These are phyloP conservation scores for Verasper variegatus DNA, from an alignment of 2,113 vertebrate species.

Conservation along the genomic window DNA sequence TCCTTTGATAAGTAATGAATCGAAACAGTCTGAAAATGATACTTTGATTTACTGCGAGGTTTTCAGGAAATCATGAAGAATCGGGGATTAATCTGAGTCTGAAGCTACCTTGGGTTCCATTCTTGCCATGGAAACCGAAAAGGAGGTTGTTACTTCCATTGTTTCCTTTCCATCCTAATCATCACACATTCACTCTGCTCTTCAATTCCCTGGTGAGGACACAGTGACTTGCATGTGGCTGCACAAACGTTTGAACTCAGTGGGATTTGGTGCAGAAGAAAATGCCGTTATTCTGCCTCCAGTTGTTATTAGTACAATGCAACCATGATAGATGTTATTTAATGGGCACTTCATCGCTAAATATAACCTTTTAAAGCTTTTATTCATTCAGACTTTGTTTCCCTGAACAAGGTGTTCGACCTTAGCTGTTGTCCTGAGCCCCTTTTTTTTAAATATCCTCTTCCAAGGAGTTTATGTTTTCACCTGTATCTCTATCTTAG, in stretches of 20 bases:
- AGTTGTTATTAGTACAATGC: conserved; percentile 21
- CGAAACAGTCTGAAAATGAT: conserved; percentile 21
- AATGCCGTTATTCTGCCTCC: conserved; percentile 12
- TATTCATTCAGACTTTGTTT: conserved; percentile 35
- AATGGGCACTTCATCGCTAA: conserved; percentile 3
- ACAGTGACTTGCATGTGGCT: conserved; percentile 46
- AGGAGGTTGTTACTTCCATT: not conserved
- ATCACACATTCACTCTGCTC: conserved; percentile 33
- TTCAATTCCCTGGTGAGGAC: conserved; percentile 49
- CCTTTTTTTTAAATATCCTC: not conserved
- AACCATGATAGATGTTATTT: conserved; percentile 14
- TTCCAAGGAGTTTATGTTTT: too few relatives aligned
- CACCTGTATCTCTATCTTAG: too few relatives aligned
- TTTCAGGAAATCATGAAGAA: not conserved
- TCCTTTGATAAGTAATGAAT: conserved; percentile 56
- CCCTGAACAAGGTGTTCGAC: conserved; percentile 8
- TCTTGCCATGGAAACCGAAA: conserved; percentile 4
- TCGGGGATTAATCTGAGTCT: not conserved
- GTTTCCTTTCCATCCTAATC: conserved; percentile 36
- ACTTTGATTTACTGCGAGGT: not conserved
- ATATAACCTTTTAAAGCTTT: conserved; percentile 25
- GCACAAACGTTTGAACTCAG: conserved; percentile 53
- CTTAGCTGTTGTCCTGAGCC: not conserved
- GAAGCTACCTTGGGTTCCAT: not conserved
- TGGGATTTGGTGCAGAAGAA: conserved; percentile 39